Evolutionary conservation across 1,140 invertebrate genomes (phyloP).

Genomic region (Mamestra configurata): DNA sequence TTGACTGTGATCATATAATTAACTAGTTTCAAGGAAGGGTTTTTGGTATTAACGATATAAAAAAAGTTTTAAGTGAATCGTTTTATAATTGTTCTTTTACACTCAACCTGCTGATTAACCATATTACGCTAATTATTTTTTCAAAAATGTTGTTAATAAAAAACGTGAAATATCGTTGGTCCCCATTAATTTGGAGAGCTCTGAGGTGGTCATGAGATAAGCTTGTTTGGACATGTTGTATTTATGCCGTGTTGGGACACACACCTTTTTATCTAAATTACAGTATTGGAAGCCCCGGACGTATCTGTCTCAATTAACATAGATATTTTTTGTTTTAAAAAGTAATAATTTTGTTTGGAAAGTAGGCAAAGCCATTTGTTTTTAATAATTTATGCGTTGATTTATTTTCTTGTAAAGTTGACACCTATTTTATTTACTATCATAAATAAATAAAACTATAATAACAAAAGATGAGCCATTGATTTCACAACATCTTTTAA

Average conservation of each 20-base stretch:
- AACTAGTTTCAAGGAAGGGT: slow-evolving; percentile 72
- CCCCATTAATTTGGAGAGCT: slow-evolving; percentile 79
- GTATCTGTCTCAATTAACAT: slow-evolving; percentile 83
- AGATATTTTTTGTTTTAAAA: slow-evolving; percentile 50
- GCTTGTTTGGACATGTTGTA: slow-evolving; percentile 80
- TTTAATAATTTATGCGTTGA: slow-evolving; percentile 39
- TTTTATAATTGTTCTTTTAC: slow-evolving; percentile 51
- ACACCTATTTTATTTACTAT: not conserved
- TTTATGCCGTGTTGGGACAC: slow-evolving; percentile 81
- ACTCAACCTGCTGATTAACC: slow-evolving; percentile 41
- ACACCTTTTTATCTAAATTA: slow-evolving; percentile 84
- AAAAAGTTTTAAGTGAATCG: slow-evolving; percentile 45
- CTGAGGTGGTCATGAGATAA: slow-evolving; percentile 83
- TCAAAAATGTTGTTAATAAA: slow-evolving; percentile 51
- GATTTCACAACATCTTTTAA: not conserved
- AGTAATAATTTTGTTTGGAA: slow-evolving; percentile 44
- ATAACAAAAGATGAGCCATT: not conserved
- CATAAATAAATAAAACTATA: not conserved
- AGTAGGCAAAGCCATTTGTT: slow-evolving; percentile 48
- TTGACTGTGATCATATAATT: slow-evolving; percentile 84
- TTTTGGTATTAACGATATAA: slow-evolving; percentile 43
- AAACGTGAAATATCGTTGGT: slow-evolving; percentile 42
- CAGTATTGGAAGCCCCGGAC: slow-evolving; percentile 82
- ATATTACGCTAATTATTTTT: slow-evolving; percentile 59
- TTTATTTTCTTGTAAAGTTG: not conserved